Evolutionary conservation across 2,888 invertebrate genomes (phyloP).

Genomic region (Altica lythri): DNA sequence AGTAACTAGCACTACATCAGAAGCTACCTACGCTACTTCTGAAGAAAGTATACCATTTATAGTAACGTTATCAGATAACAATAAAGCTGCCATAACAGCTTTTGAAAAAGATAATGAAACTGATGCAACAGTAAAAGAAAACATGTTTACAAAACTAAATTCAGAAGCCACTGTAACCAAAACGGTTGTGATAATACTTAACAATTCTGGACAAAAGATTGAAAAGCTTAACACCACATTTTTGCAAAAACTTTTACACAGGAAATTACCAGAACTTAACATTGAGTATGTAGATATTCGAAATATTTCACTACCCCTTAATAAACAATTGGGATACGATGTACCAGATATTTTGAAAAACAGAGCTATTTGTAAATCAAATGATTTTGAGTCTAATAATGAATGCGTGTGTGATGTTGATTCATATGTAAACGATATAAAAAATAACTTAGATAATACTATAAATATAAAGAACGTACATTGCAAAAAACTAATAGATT

Average conservation of each 20-base stretch:
- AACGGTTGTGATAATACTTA: constrained; percentile 36
- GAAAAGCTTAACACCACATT: constrained; percentile 35
- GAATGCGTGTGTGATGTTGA: constrained; percentile 47
- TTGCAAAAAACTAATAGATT: constrained; percentile 36
- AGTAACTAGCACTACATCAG: not conserved
- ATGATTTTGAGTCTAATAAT: constrained; percentile 41
- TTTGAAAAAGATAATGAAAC: not conserved
- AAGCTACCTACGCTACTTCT: not conserved
- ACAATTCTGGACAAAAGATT: constrained; percentile 34
- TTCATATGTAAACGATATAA: constrained; percentile 30
- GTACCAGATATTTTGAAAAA: constrained; percentile 11
- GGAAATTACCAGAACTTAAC: constrained; percentile 30
- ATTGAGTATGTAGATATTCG: constrained; percentile 36
- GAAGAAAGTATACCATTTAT: not conserved
- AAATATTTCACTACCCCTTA: constrained; percentile 26
- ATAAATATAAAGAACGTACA: constrained; percentile 29
- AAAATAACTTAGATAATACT: constrained; percentile 26
- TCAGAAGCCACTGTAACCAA: constrained; percentile 5
- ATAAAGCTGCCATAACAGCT: not conserved
- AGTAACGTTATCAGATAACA: not conserved
- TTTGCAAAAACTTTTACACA: constrained; percentile 36
- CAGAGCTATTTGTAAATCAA: constrained; percentile 35
- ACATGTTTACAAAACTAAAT: not conserved
- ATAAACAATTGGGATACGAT: too few relatives aligned
- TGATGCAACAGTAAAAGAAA: not conserved